Percentiles rank a stretch among this genome's conserved stretches.
phyloP scores from a whole-genome alignment of 2,888 invertebrate genomes.

The Meganola albula region DNA sequence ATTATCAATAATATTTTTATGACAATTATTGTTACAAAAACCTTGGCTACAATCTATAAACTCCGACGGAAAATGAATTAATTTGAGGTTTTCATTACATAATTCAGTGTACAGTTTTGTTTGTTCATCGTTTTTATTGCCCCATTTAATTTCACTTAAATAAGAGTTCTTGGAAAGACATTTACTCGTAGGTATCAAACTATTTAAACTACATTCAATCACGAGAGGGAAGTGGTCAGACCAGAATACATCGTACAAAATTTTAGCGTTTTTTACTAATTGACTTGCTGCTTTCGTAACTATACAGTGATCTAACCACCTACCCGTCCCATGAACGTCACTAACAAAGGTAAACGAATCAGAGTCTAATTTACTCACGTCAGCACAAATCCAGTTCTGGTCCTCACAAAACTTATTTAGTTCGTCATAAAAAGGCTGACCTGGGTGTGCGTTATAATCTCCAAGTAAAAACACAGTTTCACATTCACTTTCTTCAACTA shows the following conservation, averaged over 20 bases:
- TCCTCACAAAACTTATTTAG: background rate
- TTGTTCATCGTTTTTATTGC: too few species aligned
- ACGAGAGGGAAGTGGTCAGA: background rate
- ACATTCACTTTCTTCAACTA: background rate
- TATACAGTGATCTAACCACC: conserved; percentile 4
- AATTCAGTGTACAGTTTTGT: too few species aligned
- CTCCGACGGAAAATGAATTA: too few species aligned
- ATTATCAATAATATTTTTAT: too few species aligned
- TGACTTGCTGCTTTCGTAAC: conserved; percentile 3
- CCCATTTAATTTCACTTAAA: too few species aligned
- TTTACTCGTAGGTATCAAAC: too few species aligned
- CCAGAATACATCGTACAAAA: background rate
- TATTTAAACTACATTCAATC: background rate
- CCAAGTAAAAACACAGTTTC: background rate
- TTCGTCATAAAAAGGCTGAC: background rate
- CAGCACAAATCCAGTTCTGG: background rate
- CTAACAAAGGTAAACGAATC: conserved; percentile 3
- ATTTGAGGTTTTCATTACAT: too few species aligned
- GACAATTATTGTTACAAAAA: too few species aligned
- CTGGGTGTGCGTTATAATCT: background rate
- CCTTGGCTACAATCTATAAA: too few species aligned
- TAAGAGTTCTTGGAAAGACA: too few species aligned
- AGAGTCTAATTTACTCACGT: background rate
- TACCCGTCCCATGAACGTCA: background rate
- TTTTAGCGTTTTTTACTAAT: background rate